phyloP scores from a whole-genome alignment of 2,113 vertebrate genomes.

The Grammomys surdaster region DNA sequence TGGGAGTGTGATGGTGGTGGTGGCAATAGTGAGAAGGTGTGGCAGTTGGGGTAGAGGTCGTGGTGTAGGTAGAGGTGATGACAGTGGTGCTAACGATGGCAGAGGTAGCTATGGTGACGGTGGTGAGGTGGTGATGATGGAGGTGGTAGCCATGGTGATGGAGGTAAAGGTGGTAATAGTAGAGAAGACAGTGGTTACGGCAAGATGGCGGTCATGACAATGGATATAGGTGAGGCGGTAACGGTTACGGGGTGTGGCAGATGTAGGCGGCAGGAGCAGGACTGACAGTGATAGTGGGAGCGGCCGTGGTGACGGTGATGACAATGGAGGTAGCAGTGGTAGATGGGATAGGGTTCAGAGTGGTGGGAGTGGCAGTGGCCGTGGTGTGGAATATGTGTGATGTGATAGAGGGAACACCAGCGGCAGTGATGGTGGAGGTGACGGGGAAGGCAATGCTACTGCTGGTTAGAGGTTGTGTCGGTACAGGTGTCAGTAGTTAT shows the following conservation, averaged over 20 bases:
- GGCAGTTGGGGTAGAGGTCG: not conserved
- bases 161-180: fast-evolving
- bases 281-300: fast-evolving
- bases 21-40: not conserved
- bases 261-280: not conserved
- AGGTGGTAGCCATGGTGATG: too few species aligned
- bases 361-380: too few species aligned
- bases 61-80: not conserved
- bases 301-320: not conserved
- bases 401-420: too few species aligned
- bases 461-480: too few species aligned
- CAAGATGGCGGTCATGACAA: not conserved
- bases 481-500: too few species aligned
- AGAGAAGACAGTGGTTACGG: fast-evolving
- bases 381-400: not conserved
- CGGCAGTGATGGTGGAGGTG: too few species aligned
- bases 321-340: not conserved
- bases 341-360: not conserved
- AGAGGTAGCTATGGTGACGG: not conserved
- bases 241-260: not conserved
- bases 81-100: too few species aligned
- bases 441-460: not conserved
- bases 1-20: not conserved
- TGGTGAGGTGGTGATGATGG: too few species aligned
- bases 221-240: not conserved